These are phyloP conservation scores for Crocallis elinguaria DNA, from an alignment of 2,888 invertebrate species.

Conservation along the genomic window DNA sequence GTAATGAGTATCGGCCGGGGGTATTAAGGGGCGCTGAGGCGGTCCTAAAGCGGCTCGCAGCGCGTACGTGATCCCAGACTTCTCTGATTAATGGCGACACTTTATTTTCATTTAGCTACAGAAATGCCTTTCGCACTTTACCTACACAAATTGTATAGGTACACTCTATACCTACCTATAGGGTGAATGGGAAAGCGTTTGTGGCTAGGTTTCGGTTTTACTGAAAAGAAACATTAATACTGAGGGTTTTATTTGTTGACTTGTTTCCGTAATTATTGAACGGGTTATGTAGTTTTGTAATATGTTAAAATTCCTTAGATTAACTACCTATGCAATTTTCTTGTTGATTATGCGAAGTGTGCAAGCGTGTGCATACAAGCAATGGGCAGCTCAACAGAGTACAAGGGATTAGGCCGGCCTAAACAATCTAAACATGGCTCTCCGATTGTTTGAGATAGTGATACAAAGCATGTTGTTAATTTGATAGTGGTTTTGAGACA, in stretches of 20 bases:
- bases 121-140: slow-evolving; percentile 39
- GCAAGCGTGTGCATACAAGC: no score
- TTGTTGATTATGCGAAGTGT: no score
- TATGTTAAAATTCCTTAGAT: no score
- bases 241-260: background rate
- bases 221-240: background rate
- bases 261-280: no score
- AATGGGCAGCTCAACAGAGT: no score
- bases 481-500: no score
- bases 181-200: background rate
- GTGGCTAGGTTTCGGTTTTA: background rate
- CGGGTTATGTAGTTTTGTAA: no score
- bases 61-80: slow-evolving; percentile 52
- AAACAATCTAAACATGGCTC: no score
- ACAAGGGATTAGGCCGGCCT: no score
- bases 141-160: slow-evolving; percentile 20
- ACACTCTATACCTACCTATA: background rate
- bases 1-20: slow-evolving; percentile 45
- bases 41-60: slow-evolving; percentile 38
- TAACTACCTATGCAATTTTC: no score
- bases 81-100: slow-evolving; percentile 67
- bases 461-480: no score
- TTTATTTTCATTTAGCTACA: slow-evolving; percentile 63
- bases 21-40: slow-evolving; percentile 41
- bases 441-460: no score